Evolutionary conservation across 2,797 vertebrate species (phyloP), one percentile per base, ranked within the genome.

Genomic region (Halcyon chelicuti): DNA sequence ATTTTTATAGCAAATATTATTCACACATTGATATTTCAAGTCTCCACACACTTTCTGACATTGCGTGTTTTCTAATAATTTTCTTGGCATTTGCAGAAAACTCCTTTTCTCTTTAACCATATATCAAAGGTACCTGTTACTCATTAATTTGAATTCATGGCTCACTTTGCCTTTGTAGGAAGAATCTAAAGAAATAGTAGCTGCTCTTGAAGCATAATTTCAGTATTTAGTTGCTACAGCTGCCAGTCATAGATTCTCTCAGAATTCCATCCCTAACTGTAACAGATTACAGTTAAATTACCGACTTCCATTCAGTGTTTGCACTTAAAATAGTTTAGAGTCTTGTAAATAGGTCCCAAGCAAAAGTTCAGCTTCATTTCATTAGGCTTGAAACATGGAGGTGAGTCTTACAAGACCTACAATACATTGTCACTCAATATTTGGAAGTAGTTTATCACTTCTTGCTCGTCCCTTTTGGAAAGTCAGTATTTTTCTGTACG

Each of bases 181-280:
- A 49, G 63, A 66, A 49, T 85, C 17, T 35, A 49, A 75, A 88
- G 37, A 70, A 76, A 46, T 2, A 0, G 5, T 70, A 19, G 68
- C 58, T 73, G 14, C 5, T 89, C 60, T 77, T 90, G 82, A 88
- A 74, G n/a, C 14, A 20, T 54, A 40, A 81, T 85, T 91, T 78
- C 55, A 73, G 10, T 80, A 70, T 42, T 88, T 40, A 37, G 39
- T 47, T 88, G 87, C 58, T 82, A 73, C 60, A 91, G 57, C 52
- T 88, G 57, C 91, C 85, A 93, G 85, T 35, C 68, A 66, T 33
- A 93, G 94, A 91, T 95, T 29, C 33, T 76, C 72, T 82, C 72
- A 66, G 52, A 78, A 44, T 88, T 70, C 21, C 14, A 47, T 62
- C n/a, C 35, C n/a, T 44, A 62, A 79, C 15, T 66, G 13, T 28